These are phyloP conservation scores for Portevinia maculata DNA, from an alignment of 2,888 invertebrate genomes.

Conservation along the genomic window DNA sequence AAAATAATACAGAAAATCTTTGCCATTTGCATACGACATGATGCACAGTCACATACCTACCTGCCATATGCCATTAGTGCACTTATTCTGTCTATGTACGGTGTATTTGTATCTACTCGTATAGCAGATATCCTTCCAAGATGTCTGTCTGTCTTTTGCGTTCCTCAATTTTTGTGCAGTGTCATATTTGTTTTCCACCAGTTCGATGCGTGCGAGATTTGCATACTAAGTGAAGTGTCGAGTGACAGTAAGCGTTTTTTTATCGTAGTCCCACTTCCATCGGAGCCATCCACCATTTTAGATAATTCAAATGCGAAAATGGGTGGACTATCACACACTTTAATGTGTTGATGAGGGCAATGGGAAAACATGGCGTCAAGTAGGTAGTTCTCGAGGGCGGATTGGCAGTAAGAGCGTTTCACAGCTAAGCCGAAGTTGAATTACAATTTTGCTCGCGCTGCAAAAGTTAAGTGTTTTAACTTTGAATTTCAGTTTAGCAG, in stretches of 20 bases:
- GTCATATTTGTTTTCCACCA: conserved; percentile 25
- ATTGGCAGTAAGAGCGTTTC: conserved; percentile 46
- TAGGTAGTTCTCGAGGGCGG: conserved; percentile 53
- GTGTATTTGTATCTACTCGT: conserved; percentile 10
- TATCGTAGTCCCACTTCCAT: conserved; percentile 4
- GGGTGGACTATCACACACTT: conserved; percentile 61
- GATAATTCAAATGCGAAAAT: conserved; percentile 28
- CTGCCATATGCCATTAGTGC: conserved; percentile 64
- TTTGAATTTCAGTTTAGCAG: not conserved
- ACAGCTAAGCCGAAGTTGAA: conserved; percentile 47
- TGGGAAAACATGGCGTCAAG: conserved; percentile 61
- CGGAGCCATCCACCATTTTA: conserved; percentile 58
- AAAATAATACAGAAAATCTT: conserved; percentile 45
- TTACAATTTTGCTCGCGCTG: conserved; percentile 49
- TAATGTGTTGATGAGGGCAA: conserved; percentile 29
- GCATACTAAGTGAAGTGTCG: conserved; percentile 19
- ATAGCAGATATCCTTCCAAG: conserved; percentile 36
- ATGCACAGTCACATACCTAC: conserved; percentile 26
- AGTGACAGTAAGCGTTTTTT: conserved; percentile 21
- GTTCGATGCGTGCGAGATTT: conserved; percentile 55
- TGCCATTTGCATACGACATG: conserved; percentile 67
- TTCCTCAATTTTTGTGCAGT: conserved; percentile 15
- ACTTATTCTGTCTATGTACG: conserved; percentile 62
- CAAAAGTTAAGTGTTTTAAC: conserved; percentile 61
- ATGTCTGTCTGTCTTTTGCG: conserved; percentile 39